Base-by-base conservation (phyloP, 2,797 vertebrate species). In the Adelosebastes latens region DNA sequence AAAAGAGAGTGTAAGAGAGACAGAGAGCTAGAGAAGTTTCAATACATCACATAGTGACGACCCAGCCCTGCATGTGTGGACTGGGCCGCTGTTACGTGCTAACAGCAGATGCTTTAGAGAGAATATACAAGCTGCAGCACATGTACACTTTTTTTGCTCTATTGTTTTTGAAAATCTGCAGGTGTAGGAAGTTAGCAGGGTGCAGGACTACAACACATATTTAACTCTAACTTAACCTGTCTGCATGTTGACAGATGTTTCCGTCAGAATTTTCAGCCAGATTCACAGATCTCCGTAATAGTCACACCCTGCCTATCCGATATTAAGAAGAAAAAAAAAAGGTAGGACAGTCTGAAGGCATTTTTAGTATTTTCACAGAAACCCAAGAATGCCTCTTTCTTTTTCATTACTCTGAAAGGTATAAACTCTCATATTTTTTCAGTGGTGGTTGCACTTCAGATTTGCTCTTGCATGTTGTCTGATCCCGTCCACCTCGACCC, bases 171-270 rank as follows among this genome's bases (percentile, higher is more conserved):
- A 82, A 82, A 66, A 71, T 90, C 79, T 87, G 79, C 82, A 87
- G 87, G 71, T 80, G 63, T 66, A 80, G 78, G 62, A 83, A 82
- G 83, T 82, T 81, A 82, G 79, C 73, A 88, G 76, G 86, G 88
- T 86, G 81, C 63, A 65, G 36, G 82, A 70, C 62, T 64, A 72
- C 83, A 20, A 90, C 80, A 84, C 86, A 92, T 77, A 77, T 89
- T 94, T 94, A 91, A 95, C 88, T 94, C 95, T 96, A 96, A 96
- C 93, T 91, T 90, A 90, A 94, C 94, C 94, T 96, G 94, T 96
- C 95, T 96, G 95, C 96, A 96, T 96, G 95, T 96, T 92, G 95
- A 96, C 96, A 96, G 96, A 96, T 96, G 96, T 94, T 94, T 95
- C 91, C 96, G 95, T 96, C 95, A 96, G 95, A 94, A 92, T 95